Evolutionary conservation across 2,888 invertebrate genomes (phyloP), one percentile per base, ranked within the genome.

Genomic region (Andricus curvator): DNA sequence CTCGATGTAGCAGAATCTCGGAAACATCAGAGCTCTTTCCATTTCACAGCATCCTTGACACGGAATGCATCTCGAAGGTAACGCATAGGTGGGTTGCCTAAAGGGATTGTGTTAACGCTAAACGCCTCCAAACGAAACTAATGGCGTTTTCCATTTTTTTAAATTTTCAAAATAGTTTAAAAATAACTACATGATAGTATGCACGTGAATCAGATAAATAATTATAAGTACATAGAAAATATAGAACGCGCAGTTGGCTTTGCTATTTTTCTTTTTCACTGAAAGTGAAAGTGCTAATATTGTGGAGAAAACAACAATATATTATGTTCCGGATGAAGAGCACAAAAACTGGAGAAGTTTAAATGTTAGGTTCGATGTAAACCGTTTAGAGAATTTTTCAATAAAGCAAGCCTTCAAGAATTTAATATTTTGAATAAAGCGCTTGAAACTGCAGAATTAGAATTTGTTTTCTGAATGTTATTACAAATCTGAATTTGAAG

Each of bases 1-100:
- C 51, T 56, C 37, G 29, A 74, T 56, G 74, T 20, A 74, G 74
- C 29, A 20, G 11, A 20, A 25, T 74, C 51, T 51, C n/a, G 74
- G 74, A 74, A 74, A 74, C 56, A n/a, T 56, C 70, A 56, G 70
- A 70, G n/a, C 37, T 68, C 70, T 66, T 79, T 79, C 56, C 22
- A 62, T 70, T 51, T 62, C 70, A 41, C 70, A 41, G 62, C 62
- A 79, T 79, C 79, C 79, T 79, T 79, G 79, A 79, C 79, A 79
- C 41, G 68, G 79, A 64, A 70, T 70, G 79, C 48, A 37, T 74
- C 74, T 29, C 74, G 74, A 56, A 74, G 79, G 68, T 64, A 70
- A 41, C 37, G 62, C 48, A 56, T 17, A 56, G 56, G 51, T 29
- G 56, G 56, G 29, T 74, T 17, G 56, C 74, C 25, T 74, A 56